Conservation (phyloP, 92 coral and sea anemone species). For the Phenganax stokvisi region DNA sequence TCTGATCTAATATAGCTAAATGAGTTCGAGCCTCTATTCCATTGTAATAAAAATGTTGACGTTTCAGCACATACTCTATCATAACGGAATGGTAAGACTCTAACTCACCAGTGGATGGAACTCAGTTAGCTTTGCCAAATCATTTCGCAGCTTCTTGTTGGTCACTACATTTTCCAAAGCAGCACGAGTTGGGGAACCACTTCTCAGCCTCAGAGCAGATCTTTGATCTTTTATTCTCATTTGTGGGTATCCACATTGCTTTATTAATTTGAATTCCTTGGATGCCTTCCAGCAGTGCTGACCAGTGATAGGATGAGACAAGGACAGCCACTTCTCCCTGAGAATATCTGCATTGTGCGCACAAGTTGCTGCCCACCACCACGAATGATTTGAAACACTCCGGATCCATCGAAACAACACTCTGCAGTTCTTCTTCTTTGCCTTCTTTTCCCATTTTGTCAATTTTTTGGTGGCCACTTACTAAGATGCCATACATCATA, state of each 20-base stretch:
- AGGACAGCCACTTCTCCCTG: background rate
- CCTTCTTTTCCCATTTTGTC: constrained; percentile 20
- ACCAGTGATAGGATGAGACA: background rate
- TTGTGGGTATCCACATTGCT: background rate
- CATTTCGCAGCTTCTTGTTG: background rate
- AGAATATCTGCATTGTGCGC: background rate
- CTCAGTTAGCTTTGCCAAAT: no score
- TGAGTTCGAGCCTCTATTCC: no score
- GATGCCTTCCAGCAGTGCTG: no score
- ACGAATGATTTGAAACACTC: constrained; percentile 10
- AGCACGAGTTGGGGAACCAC: no score
- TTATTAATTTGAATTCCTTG: background rate
- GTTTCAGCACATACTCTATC: no score
- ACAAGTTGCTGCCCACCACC: background rate
- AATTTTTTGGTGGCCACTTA: constrained; percentile 50
- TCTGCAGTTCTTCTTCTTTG: constrained; percentile 42
- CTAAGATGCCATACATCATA: constrained; percentile 61
- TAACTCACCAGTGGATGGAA: no score
- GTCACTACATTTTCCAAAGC: background rate
- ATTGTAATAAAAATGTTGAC: no score
- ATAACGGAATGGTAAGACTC: no score
- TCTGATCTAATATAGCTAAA: no score
- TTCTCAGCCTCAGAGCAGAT: no score
- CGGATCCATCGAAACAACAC: constrained; percentile 49
- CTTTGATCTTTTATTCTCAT: background rate